A percentile compares a stretch with the other conserved stretches of the same genome.
phyloP scores from a whole-genome alignment of 2,888 invertebrate genomes.

The Aphrophora alni region DNA sequence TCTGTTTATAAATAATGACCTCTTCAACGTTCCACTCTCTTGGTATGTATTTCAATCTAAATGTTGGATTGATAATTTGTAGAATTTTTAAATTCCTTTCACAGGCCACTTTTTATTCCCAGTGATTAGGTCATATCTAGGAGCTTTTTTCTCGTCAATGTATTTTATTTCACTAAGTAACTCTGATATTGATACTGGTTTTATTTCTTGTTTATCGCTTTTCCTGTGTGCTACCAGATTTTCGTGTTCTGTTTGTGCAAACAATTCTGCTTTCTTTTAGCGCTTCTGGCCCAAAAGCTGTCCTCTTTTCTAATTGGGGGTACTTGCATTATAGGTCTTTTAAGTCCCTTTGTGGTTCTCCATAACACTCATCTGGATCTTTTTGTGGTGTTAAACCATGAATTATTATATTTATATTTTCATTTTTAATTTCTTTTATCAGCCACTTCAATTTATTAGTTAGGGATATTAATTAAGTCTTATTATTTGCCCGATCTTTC shows the following conservation, averaged over 20 bases:
- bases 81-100: background rate
- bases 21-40: no score
- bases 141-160: background rate
- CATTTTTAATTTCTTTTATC: background rate
- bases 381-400: background rate
- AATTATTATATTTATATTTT: background rate
- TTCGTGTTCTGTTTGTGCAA: background rate
- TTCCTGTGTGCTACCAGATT: background rate
- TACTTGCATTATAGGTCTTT: background rate
- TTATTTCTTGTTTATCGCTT: background rate
- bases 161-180: background rate
- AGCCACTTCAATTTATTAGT: background rate
- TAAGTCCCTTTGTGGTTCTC: background rate
- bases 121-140: background rate
- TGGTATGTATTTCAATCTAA: no score
- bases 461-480: background rate
- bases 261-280: background rate
- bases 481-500: background rate
- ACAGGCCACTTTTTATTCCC: background rate
- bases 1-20: no score
- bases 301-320: background rate
- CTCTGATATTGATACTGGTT: background rate
- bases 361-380: background rate
- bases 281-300: background rate
- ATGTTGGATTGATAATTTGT: no score